Conservation (phyloP, 2,888 invertebrate genomes). For the Melieria crassipennis region DNA sequence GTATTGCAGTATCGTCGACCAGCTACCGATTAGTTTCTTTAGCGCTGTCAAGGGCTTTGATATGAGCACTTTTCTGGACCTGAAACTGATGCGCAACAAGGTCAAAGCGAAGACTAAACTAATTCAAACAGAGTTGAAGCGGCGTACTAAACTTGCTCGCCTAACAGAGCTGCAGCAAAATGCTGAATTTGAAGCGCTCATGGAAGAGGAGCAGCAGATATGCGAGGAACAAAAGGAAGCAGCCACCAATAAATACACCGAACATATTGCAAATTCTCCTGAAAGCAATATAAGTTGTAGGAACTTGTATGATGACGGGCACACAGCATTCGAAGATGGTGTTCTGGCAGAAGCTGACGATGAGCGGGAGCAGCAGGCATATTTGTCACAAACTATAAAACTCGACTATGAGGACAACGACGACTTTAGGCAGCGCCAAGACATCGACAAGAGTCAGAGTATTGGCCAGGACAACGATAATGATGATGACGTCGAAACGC, state of each 20-base stretch:
- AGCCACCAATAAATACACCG: neutral
- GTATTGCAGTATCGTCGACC: slow-evolving; percentile 71
- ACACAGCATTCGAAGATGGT: slow-evolving; percentile 35
- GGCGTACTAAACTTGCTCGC: slow-evolving; percentile 46
- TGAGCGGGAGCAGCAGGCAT: slow-evolving; percentile 39
- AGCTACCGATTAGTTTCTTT: slow-evolving; percentile 72
- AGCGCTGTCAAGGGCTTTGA: slow-evolving; percentile 73
- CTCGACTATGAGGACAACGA: slow-evolving; percentile 45
- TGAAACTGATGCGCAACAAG: slow-evolving; percentile 71
- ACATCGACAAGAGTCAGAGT: neutral
- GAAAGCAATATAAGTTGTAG: slow-evolving; percentile 38
- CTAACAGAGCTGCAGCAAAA: slow-evolving; percentile 18
- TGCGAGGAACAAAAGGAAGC: slow-evolving; percentile 27
- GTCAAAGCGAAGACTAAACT: slow-evolving; percentile 69
- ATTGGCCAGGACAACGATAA: slow-evolving; percentile 2
- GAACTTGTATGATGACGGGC: slow-evolving; percentile 37
- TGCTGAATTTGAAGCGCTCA: slow-evolving; percentile 50
- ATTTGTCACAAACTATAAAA: slow-evolving; percentile 50
- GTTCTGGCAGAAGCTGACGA: slow-evolving; percentile 41
- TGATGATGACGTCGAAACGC: slow-evolving; percentile 49
- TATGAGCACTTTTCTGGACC: slow-evolving; percentile 68
- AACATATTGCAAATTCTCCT: neutral
- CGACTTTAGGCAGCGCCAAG: neutral
- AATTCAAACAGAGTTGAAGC: slow-evolving; percentile 58
- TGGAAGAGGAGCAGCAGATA: slow-evolving; percentile 55